Conservation (phyloP, 2,888 invertebrate genomes). For the Pyrochroa serraticornis region DNA sequence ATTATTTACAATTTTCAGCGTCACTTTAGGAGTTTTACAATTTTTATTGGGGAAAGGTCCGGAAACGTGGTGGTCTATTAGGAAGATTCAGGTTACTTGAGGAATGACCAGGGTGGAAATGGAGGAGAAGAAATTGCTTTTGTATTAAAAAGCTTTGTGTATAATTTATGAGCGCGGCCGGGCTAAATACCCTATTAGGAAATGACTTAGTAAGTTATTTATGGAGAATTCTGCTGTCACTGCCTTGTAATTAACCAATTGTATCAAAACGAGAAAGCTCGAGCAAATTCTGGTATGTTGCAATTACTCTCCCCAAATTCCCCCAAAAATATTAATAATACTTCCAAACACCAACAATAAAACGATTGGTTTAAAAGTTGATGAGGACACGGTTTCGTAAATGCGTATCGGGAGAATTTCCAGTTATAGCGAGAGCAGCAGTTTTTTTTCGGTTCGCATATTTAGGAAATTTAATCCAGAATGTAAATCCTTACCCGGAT, state of each 20-base stretch:
- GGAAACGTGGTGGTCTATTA: too few relatives aligned
- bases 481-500: slow-evolving; percentile 41
- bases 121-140: neutral
- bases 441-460: slow-evolving; percentile 28
- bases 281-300: slow-evolving; percentile 1
- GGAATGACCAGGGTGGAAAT: too few relatives aligned
- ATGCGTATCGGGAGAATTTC: neutral
- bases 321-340: slow-evolving; percentile 1
- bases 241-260: slow-evolving; percentile 28
- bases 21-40: too few relatives aligned
- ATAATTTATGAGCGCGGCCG: slow-evolving; percentile 23
- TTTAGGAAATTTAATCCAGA: slow-evolving; percentile 41
- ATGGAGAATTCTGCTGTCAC: slow-evolving; percentile 25
- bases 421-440: slow-evolving; percentile 4
- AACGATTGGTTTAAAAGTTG: slow-evolving; percentile 1
- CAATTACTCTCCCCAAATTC: slow-evolving; percentile 2
- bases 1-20: too few relatives aligned
- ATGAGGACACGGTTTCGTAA: slow-evolving; percentile 5
- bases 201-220: slow-evolving; percentile 27
- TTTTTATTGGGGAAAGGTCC: too few relatives aligned
- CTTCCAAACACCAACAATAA: neutral
- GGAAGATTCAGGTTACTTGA: too few relatives aligned
- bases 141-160: slow-evolving; percentile 16
- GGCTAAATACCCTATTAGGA: slow-evolving; percentile 29
- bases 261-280: slow-evolving; percentile 11